Evolutionary conservation across 2,888 invertebrate genomes (phyloP), one percentile per base, ranked within the genome.

Genomic region (Cataglyphis albicans): DNA sequence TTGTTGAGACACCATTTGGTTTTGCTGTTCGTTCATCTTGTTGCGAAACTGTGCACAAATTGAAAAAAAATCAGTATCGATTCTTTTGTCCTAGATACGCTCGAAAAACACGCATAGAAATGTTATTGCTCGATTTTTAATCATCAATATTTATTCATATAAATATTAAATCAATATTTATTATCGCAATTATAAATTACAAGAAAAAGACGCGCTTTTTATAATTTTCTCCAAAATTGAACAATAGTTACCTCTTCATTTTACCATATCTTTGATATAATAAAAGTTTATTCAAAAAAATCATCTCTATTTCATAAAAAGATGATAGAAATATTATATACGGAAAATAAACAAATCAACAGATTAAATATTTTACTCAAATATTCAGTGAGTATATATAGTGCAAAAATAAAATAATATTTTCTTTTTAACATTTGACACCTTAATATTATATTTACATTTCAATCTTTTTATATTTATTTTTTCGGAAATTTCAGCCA

Each of bases 11-110:
- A 99, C 96, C 91, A 98, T 96, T 89, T 97, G 98, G 95, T 97
- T 98, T 95, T 98, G 99, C 95, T 99, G 98, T 95, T 99, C 98
- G 95, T 98, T 98, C 95, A 99, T 95, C 95, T 99, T 99, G 96
- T 99, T 99, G 86, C 99, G 98, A 94, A 98, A 98, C 99, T 99
- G 96, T 18, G 29, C 41, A 84, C 18, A 59, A 61, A 59, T 48
- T 57, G 41, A 10, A 12, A 15, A 73, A 73, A 76, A 9, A 18
- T 21, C n/a, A 4, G 1, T 7, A 44, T 1, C 18, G 21, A 35
- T 57, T 3, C 52, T 57, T 25, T 6, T 70, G 1, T 55, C 35
- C 21, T 70, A 70, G 21, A 25, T 38, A 57, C 7, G 1, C 25
- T 70, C 7, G 5, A 35, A 52, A 38, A 18, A 10, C 1, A 7